Evolutionary conservation across 2,797 vertebrate genomes (phyloP).

Genomic region (Anabas testudineus): DNA sequence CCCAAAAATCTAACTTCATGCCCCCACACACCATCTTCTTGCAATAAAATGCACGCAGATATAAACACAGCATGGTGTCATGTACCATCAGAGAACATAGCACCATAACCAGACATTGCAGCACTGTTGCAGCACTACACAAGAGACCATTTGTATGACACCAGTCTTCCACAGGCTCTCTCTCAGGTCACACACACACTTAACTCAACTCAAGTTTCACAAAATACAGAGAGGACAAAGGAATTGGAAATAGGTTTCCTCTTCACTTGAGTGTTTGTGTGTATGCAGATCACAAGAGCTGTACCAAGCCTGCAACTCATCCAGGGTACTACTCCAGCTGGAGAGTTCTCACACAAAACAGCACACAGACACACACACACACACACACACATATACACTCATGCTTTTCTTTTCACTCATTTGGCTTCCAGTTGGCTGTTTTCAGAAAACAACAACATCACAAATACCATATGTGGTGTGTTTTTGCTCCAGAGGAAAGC

Average conservation of each 20-base stretch:
- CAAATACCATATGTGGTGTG: conserved; percentile 14
- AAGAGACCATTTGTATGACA: conserved; percentile 38
- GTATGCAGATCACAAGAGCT: conserved; percentile 33
- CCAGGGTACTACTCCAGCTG: conserved; percentile 61
- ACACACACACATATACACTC: conserved; percentile 18
- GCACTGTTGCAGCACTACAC: conserved; percentile 51
- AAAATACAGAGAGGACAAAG: conserved; percentile 1
- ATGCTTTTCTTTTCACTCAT: conserved; percentile 44
- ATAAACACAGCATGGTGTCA: conserved; percentile 36
- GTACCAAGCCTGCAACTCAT: conserved; percentile 50
- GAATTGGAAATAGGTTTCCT: background rate
- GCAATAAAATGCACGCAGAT: background rate
- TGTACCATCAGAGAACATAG: conserved; percentile 26
- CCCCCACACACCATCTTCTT: conserved; percentile 20
- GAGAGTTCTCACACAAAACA: conserved; percentile 68
- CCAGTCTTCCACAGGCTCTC: conserved; percentile 12
- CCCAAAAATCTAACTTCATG: conserved; percentile 48
- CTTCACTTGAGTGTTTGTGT: conserved; percentile 14
- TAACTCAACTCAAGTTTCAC: conserved; percentile 17
- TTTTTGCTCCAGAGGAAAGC: conserved; percentile 33
- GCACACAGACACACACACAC: conserved; percentile 24
- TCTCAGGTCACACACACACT: background rate
- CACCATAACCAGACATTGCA: conserved; percentile 57
- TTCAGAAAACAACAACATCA: conserved; percentile 31
- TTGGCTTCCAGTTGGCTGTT: conserved; percentile 41